Evolutionary conservation across 2,888 invertebrate genomes (phyloP), one percentile per base, ranked within the genome.

Genomic region (Panzeria rudis): DNA sequence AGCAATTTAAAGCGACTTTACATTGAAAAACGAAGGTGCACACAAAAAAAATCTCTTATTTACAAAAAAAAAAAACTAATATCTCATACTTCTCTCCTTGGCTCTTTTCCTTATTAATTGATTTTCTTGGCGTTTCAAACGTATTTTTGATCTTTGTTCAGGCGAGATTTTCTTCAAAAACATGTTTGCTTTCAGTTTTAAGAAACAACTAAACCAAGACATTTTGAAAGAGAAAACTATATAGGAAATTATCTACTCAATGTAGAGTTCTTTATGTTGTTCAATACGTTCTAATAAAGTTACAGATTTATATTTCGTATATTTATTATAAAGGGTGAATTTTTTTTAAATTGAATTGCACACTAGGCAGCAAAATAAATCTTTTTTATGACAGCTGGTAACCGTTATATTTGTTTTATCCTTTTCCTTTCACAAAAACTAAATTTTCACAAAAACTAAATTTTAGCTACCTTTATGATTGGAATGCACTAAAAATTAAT

Each of bases 101-200:
- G 87, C 88, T 0, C 89, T 78, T 8, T 86, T 75, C 50, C 88
- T 76, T 81, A 91, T 89, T 79, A 91, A 61, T 56, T 89, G 89
- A 38, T 87, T 86, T 84, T 91, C 91, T 38, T 89, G 87, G 15
- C 91, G 89, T 25, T 89, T 87, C 13, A 87, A 89, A 25, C 91
- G 89, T 83, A 89, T 38, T 29, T 86, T 84, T 44, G 88, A 87
- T 25, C 91, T 88, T n/a, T 89, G 89, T 82, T 86, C 86, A 59
- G 87, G 83, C n/a, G 89, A 89, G 44, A 86, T 76, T 77, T 88
- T 89, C 13, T 86, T 88, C 47, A 88, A 87, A 88, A 90, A 90
- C 90, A 90, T 90, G 86, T 69, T 78, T 52, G 73, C 68, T 61
- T 59, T 66, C 84, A 61, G 52, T 50, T 38, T 44, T 54, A 13